These are phyloP conservation scores for Hybos culiciformis DNA, from an alignment of 2,888 invertebrate genomes.

Conservation along the genomic window DNA sequence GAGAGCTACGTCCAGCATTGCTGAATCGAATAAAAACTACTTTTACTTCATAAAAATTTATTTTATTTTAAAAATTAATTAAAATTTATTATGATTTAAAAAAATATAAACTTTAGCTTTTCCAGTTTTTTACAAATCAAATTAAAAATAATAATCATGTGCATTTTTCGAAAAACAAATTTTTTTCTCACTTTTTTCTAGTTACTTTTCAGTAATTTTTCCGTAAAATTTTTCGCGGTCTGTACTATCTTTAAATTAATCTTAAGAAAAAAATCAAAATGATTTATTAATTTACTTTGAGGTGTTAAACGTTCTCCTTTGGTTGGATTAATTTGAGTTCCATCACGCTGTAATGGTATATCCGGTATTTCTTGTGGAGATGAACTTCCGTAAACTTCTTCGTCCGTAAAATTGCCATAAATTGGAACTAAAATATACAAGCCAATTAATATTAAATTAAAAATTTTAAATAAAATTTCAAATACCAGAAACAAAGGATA, in stretches of 20 bases:
- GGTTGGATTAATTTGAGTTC: slow-evolving; percentile 46
- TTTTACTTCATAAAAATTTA: too few species aligned
- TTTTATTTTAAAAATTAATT: too few species aligned
- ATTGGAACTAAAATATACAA: slow-evolving; percentile 38
- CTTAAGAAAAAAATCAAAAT: slow-evolving; percentile 10
- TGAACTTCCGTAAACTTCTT: slow-evolving; percentile 36
- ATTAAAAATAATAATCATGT: slow-evolving; percentile 13
- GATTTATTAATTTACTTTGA: slow-evolving; percentile 30
- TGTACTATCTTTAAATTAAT: slow-evolving; percentile 14
- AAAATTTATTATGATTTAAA: too few species aligned
- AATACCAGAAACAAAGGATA: slow-evolving; percentile 67
- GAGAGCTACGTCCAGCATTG: too few species aligned
- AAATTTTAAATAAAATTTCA: neutral
- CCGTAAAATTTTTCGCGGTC: slow-evolving; percentile 3
- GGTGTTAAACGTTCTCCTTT: slow-evolving; percentile 39
- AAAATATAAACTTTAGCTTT: too few species aligned
- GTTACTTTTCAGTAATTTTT: slow-evolving; percentile 3
- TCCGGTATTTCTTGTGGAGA: slow-evolving; percentile 41
- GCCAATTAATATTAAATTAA: neutral
- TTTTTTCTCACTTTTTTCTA: slow-evolving; percentile 5
- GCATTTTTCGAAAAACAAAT: slow-evolving; percentile 13
- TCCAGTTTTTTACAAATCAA: too few species aligned
- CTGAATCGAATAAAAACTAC: too few species aligned
- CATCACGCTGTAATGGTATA: slow-evolving; percentile 54
- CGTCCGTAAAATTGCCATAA: slow-evolving; percentile 48